A percentile compares a stretch with the other conserved stretches of the same genome.
Conservation (phyloP, 2,888 invertebrate species). For the Tupiocoris notatus region DNA sequence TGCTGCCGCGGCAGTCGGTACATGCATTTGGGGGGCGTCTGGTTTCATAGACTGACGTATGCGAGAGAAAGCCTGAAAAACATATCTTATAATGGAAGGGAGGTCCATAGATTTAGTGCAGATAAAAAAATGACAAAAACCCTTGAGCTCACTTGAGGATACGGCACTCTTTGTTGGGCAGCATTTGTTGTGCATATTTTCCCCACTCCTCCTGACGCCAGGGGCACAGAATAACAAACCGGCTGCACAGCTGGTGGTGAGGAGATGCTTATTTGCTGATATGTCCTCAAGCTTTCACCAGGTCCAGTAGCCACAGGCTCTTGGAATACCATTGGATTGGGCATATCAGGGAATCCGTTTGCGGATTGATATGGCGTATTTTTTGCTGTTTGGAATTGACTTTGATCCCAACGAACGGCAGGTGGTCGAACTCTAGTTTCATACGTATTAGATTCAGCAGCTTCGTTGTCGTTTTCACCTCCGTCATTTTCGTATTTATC, state of each 20-base stretch:
- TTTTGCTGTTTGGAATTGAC: neutral
- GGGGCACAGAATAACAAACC: conserved; percentile 14
- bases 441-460: neutral
- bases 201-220: conserved; percentile 2
- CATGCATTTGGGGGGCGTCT: conserved; percentile 39
- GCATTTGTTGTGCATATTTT: conserved; percentile 13
- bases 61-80: neutral
- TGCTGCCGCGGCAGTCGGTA: conserved; percentile 48
- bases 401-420: neutral
- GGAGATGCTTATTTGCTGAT: conserved; percentile 17
- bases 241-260: neutral
- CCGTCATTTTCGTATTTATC: neutral
- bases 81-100: no score
- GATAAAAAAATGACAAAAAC: no score
- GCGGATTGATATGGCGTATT: neutral
- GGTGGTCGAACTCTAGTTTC: neutral
- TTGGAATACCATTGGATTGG: neutral
- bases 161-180: neutral
- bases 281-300: conserved; percentile 23
- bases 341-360: neutral
- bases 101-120: neutral
- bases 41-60: neutral
- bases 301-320: conserved; percentile 15
- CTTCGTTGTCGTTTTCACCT: neutral
- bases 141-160: neutral